Conservation (phyloP, 1,140 invertebrate genomes). For the Amphibalanus amphitrite region DNA sequence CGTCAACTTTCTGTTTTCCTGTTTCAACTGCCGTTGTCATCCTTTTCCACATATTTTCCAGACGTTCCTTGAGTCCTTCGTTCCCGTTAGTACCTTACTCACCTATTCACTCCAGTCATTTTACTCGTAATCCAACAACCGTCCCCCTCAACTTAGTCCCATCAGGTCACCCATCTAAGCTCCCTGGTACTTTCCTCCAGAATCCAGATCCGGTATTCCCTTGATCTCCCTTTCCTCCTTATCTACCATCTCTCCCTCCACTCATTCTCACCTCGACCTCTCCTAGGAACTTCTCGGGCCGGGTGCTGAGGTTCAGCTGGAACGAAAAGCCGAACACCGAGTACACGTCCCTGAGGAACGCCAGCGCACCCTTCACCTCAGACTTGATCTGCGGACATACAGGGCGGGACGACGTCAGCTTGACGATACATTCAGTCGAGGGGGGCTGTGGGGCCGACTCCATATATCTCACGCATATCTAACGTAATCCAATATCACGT, state of each 20-base stretch:
- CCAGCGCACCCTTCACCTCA: conserved; percentile 66
- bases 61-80: too few relatives aligned
- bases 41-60: too few relatives aligned
- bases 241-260: conserved; percentile 74
- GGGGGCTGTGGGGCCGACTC: too few relatives aligned
- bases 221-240: conserved; percentile 73
- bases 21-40: too few relatives aligned
- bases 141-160: neutral
- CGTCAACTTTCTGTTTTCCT: too few relatives aligned
- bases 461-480: too few relatives aligned
- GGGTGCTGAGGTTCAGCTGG: conserved; percentile 73
- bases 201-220: conserved; percentile 76
- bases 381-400: conserved; percentile 40
- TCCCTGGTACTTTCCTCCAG: too few relatives aligned
- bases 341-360: conserved; percentile 79
- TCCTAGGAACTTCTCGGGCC: conserved; percentile 90
- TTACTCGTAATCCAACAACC: neutral
- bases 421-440: too few relatives aligned
- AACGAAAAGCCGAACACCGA: conserved; percentile 88
- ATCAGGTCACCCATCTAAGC: neutral
- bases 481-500: neutral
- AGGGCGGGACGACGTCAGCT: too few relatives aligned
- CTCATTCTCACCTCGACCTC: conserved; percentile 71
- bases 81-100: neutral
- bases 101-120: neutral